These are phyloP conservation scores for Brachylomia viminalis DNA, from an alignment of 2,888 invertebrate species.

Conservation along the genomic window DNA sequence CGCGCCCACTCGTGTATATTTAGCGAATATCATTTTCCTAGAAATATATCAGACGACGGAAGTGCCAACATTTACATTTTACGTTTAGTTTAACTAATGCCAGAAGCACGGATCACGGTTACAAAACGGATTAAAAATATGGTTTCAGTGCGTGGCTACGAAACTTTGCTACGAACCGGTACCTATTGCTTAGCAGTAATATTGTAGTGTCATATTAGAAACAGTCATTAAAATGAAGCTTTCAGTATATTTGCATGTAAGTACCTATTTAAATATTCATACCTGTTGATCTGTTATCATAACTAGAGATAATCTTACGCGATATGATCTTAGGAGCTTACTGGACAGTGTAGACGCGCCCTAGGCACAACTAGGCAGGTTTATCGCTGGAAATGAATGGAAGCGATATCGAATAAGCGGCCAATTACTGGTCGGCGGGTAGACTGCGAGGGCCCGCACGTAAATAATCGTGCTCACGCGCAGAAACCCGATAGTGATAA, in stretches of 20 bases:
- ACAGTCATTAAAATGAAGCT: conserved; percentile 14
- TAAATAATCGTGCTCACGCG: conserved; percentile 88
- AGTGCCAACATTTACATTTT: conserved; percentile 80
- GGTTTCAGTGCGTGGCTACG: conserved; percentile 36
- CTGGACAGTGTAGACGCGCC: conserved; percentile 73
- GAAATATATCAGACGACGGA: conserved; percentile 87
- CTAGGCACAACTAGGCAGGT: conserved; percentile 76
- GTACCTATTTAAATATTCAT: conserved; percentile 50
- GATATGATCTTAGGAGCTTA: conserved; percentile 77
- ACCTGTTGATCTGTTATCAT: conserved; percentile 62
- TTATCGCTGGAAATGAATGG: conserved; percentile 88
- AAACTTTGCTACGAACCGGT: conserved; percentile 39
- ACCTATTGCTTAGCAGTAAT: conserved; percentile 31
- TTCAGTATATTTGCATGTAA: conserved; percentile 36
- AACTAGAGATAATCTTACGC: conserved; percentile 76
- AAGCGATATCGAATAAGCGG: conserved; percentile 87
- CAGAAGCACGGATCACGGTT: conserved; percentile 59
- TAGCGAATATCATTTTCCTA: conserved; percentile 86
- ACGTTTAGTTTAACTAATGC: conserved; percentile 73
- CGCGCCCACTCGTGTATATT: conserved; percentile 83
- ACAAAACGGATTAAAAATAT: conserved; percentile 39
- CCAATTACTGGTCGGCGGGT: conserved; percentile 84
- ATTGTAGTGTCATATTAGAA: conserved; percentile 20
- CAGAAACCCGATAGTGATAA: conserved; percentile 84
- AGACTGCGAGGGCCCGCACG: conserved; percentile 82